Percentiles rank a stretch among this genome's conserved stretches.
Evolutionary conservation across 2,888 invertebrate species (phyloP).

Genomic region (Leptogaster cylindrica): DNA sequence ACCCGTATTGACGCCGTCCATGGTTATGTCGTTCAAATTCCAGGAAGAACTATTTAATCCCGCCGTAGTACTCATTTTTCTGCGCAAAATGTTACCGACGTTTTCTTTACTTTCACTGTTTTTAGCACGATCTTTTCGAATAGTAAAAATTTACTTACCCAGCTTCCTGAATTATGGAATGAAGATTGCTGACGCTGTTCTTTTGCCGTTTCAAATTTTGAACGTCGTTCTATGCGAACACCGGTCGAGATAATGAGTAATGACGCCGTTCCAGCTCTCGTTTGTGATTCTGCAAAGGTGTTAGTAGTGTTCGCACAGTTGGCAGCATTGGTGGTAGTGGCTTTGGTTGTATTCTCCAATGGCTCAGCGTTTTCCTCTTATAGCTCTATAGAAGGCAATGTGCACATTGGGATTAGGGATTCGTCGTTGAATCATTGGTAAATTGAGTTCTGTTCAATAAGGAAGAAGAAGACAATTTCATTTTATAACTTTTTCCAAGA

Average conservation of each 20-base stretch:
- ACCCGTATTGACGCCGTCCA: conserved; percentile 45
- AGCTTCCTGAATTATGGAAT: conserved; percentile 74
- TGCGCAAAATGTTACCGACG: conserved; percentile 24
- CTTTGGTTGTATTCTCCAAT: conserved; percentile 55
- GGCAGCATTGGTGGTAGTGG: conserved; percentile 53
- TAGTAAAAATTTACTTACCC: conserved; percentile 39
- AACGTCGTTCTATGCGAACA: conserved; percentile 54
- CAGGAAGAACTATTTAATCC: conserved; percentile 51
- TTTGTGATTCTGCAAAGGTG: conserved; percentile 34
- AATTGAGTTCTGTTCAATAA: conserved; percentile 69
- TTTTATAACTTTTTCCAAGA: conserved; percentile 71
- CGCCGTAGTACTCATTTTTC: conserved; percentile 41
- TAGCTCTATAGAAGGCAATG: conserved; percentile 65
- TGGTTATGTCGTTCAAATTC: conserved; percentile 41
- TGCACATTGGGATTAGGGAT: conserved; percentile 63
- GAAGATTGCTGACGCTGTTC: conserved; percentile 96
- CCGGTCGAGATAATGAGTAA: background rate
- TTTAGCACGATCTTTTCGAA: background rate
- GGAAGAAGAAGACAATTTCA: background rate
- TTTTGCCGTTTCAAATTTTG: conserved; percentile 89
- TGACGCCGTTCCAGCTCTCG: conserved; percentile 24
- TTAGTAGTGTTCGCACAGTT: conserved; percentile 36
- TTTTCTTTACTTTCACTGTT: background rate
- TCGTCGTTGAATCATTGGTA: conserved; percentile 89
- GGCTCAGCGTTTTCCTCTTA: conserved; percentile 74